These are phyloP conservation scores for Spatula versicolor DNA, from an alignment of 2,797 vertebrate species.

Conservation along the genomic window DNA sequence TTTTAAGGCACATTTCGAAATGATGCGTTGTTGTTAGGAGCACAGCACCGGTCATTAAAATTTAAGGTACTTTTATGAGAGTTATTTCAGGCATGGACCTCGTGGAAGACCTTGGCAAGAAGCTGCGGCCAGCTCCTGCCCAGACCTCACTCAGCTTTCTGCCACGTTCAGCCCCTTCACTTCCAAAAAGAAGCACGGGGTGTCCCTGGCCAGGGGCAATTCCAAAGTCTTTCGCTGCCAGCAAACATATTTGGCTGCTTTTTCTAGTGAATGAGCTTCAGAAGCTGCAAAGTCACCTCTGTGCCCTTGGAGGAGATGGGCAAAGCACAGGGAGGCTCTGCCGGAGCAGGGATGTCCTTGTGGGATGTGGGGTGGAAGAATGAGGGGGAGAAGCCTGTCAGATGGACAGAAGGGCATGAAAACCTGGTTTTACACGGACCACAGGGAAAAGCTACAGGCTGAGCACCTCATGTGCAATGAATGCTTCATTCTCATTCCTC, in stretches of 20 bases:
- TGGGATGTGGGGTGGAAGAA: not conserved
- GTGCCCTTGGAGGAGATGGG: not conserved
- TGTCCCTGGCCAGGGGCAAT: not conserved
- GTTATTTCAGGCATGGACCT: not conserved
- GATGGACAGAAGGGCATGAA: not conserved
- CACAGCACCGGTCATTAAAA: not conserved
- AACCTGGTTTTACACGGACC: not conserved
- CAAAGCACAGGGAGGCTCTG: not conserved
- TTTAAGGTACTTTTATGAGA: not conserved
- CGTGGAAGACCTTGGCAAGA: not conserved
- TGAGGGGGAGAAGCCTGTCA: accelerated
- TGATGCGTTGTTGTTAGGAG: not conserved
- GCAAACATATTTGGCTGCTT: not conserved
- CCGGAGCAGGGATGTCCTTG: not conserved
- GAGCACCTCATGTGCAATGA: not conserved
- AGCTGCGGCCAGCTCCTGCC: too few relatives aligned
- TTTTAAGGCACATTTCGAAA: not conserved
- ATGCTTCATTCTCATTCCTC: not conserved
- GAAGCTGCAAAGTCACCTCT: not conserved
- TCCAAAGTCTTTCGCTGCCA: not conserved
- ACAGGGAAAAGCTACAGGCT: not conserved
- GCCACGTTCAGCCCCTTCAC: not conserved
- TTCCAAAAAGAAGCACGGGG: not conserved
- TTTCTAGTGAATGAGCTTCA: not conserved
- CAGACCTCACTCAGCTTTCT: not conserved